Evolutionary conservation across 2,888 invertebrate genomes (phyloP), one percentile per base, ranked within the genome.

Genomic region (Linyphia triangularis): DNA sequence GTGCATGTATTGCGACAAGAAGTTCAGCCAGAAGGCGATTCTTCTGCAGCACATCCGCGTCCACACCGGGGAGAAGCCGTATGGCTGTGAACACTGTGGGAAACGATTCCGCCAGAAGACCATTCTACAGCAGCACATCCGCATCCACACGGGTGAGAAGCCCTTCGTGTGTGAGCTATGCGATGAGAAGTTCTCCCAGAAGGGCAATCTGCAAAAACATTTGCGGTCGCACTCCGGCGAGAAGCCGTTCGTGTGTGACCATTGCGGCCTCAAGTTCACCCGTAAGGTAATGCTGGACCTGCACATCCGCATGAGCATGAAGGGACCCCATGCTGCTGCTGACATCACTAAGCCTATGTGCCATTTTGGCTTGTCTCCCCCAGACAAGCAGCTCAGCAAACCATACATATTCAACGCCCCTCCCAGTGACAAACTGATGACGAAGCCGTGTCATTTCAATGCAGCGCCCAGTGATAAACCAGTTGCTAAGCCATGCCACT

Each of bases 81-180:
- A 84, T 26, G 73, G 59, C 26, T 89, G 89, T 30, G 89, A 89
- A 22, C 72, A 72, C 67, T 89, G 89, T 33, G 84, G 84, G 13
- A 89, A 89, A 40, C 70, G 78, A 19, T 89, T 89, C 26, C 78
- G 78, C 13, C 89, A 89, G 78, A 83, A 89, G 40, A 82, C 82
- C 70, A 83, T 82, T 37, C 84, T 89, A 10, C 81, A 84, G 65
- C 83, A 89, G 59, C 89, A 89, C 63, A 77, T 83, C 22, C 83
- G 89, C 40, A 89, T 84, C 33, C 89, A 89, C 65, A 84, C 89
- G n/a, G 89, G 89, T 37, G 89, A 89, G 59, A 89, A 84, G 79
- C 89, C 89, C 24, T 89, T 89, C 59, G 73, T 84, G 22, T 89
- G 89, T 37, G 78, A 89, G 33, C 78, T 89, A 40, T 89, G 89